These are phyloP conservation scores for Luffia ferchaultella DNA, from an alignment of 2,888 invertebrate genomes.

Conservation along the genomic window DNA sequence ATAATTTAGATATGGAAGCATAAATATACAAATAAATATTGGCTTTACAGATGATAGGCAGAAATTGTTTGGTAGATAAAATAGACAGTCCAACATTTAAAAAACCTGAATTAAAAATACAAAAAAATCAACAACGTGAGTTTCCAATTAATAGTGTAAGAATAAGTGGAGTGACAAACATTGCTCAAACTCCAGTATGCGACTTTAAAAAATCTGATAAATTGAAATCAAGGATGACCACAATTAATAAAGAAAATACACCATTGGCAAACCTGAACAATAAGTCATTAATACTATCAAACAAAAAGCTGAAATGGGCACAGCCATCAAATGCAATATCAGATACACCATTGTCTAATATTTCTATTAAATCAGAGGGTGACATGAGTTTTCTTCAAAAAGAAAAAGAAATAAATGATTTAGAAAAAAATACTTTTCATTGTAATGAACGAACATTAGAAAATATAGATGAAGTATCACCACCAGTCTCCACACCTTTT, in stretches of 20 bases:
- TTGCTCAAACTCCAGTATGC: slow-evolving; percentile 37
- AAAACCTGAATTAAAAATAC: slow-evolving; percentile 27
- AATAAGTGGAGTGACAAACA: slow-evolving; percentile 44
- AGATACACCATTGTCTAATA: slow-evolving; percentile 36
- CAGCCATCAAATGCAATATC: slow-evolving; percentile 5
- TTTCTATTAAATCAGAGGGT: slow-evolving; percentile 40
- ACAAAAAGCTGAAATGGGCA: not conserved
- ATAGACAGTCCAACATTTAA: slow-evolving; percentile 34
- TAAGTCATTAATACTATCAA: slow-evolving; percentile 13
- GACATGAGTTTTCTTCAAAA: slow-evolving; percentile 47
- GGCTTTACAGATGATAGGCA: no score
- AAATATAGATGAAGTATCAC: slow-evolving; percentile 35
- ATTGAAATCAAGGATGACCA: slow-evolving; percentile 22
- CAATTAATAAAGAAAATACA: slow-evolving; percentile 41
- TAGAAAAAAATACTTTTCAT: slow-evolving; percentile 25
- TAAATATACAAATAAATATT: no score
- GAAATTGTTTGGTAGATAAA: slow-evolving; percentile 7
- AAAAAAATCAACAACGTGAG: not conserved
- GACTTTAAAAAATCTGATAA: slow-evolving; percentile 18
- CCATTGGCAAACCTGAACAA: slow-evolving; percentile 7
- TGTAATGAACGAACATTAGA: slow-evolving; percentile 28
- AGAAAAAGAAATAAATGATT: slow-evolving; percentile 41
- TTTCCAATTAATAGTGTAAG: slow-evolving; percentile 20
- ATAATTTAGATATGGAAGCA: no score
- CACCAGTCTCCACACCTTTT: slow-evolving; percentile 45